phyloP scores from a whole-genome alignment of 2,797 vertebrate species.

The Phalanger gymnotis region DNA sequence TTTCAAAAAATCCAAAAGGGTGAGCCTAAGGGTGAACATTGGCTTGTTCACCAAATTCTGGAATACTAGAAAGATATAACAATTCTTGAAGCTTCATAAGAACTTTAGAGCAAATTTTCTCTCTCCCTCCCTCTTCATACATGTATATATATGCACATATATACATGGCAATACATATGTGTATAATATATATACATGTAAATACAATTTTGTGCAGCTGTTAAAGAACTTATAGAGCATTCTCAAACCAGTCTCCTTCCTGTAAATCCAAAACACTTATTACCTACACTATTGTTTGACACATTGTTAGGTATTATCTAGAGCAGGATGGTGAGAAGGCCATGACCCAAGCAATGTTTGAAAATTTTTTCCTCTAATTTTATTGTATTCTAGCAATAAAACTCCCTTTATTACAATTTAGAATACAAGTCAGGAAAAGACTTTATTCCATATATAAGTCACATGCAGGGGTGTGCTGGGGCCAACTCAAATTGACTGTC shows the following conservation, averaged over 20 bases:
- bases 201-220: neutral
- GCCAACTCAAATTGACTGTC: neutral
- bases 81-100: neutral
- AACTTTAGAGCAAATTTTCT: neutral
- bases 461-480: neutral
- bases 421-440: neutral
- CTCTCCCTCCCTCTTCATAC: neutral
- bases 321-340: neutral
- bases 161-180: neutral
- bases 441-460: neutral
- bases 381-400: neutral
- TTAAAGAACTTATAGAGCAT: neutral
- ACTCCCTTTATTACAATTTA: neutral
- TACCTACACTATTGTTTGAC: neutral
- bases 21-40: neutral
- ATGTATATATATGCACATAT: too few relatives aligned
- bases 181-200: neutral
- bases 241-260: neutral
- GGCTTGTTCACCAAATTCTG: conserved; percentile 6
- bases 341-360: neutral
- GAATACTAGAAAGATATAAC: conserved; percentile 15
- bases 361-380: neutral
- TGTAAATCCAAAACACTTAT: neutral
- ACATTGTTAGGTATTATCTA: neutral
- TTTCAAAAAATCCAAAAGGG: neutral